These are phyloP conservation scores for Phanerotoma sp. DNA, from an alignment of 2,888 invertebrate species.

Conservation along the genomic window DNA sequence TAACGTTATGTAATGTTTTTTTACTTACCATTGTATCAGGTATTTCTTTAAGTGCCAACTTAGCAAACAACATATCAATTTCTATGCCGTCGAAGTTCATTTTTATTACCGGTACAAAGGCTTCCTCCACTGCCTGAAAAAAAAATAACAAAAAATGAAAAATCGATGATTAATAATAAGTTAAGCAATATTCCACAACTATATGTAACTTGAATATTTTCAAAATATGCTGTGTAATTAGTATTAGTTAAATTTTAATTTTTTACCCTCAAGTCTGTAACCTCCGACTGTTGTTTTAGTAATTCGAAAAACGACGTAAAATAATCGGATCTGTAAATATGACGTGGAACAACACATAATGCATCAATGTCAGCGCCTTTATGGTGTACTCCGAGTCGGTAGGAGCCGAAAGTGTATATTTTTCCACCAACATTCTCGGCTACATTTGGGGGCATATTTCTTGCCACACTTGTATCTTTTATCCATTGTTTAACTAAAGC, in stretches of 20 bases:
- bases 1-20: too few species aligned
- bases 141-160: too few species aligned
- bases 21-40: constrained; percentile 70
- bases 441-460: constrained; percentile 90
- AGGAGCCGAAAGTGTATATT: constrained; percentile 99
- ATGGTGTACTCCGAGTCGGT: constrained; percentile 92
- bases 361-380: constrained; percentile 99
- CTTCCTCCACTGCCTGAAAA: constrained; percentile 91
- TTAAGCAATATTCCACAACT: too few species aligned
- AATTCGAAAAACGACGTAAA: constrained; percentile 94
- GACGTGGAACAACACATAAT: constrained; percentile 94
- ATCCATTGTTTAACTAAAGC: constrained; percentile 94
- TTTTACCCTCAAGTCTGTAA: constrained; percentile 74
- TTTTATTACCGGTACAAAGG: constrained; percentile 98
- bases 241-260: constrained; percentile 1
- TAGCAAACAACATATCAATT: constrained; percentile 97
- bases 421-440: constrained; percentile 95
- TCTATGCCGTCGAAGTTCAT: constrained; percentile 99
- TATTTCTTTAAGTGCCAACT: constrained; percentile 92
- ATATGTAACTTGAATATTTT: too few species aligned
- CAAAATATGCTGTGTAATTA: too few species aligned
- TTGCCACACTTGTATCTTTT: constrained; percentile 78
- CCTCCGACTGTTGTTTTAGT: constrained; percentile 83
- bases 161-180: too few species aligned
- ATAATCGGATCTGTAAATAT: constrained; percentile 91